Base-by-base conservation (phyloP, 2,113 vertebrate genomes). In the Anser brachyrhynchus region DNA sequence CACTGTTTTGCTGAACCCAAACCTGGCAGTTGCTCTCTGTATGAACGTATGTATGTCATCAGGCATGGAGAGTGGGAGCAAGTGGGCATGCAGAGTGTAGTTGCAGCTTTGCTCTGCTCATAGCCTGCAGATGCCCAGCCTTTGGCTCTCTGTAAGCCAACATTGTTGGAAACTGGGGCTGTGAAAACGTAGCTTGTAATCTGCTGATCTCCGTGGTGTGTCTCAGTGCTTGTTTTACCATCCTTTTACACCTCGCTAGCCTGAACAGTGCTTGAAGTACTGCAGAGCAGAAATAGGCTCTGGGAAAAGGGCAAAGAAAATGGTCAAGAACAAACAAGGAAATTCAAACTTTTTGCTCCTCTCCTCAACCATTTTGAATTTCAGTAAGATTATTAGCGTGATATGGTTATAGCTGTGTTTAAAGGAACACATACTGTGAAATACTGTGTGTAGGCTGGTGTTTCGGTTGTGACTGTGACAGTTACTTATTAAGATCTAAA, bases 51-150 rank as follows among this genome's bases (percentile, higher is more conserved):
- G 2, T 9, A 4, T 12, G 3, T 9, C 33, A 18, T 10, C 29
- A 14, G 14, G 58, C 57, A 20, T 4, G 17, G 21, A 51, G n/a
- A 37, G 65, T 9, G 39, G 55, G 37, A 72, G 28, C 31, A 37
- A 64, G 62, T 3, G 41, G 9, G 3, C 7, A 0, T 6, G 13
- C 13, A 5, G 12, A 64, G 44, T 0, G 0, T 3, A 37, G 78
- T 37, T 0, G 4, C 37, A 54, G 22, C 54, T 75, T 39, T 46
- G 49, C 78, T 80, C 41, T 0, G 4, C 69, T 84, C 4, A 0
- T 29, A 79, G 70, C 49, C 81, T 73, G 67, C 51, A 51, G 67
- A 37, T 55, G 51, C 25, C 15, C n/a, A 39, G 55, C 51, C n/a
- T 87, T 29, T 67, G 81, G 6, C 37, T 74, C 26, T 7, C 89